Base-by-base conservation (phyloP, 2,797 vertebrate species). In the Podarcis lilfordi region DNA sequence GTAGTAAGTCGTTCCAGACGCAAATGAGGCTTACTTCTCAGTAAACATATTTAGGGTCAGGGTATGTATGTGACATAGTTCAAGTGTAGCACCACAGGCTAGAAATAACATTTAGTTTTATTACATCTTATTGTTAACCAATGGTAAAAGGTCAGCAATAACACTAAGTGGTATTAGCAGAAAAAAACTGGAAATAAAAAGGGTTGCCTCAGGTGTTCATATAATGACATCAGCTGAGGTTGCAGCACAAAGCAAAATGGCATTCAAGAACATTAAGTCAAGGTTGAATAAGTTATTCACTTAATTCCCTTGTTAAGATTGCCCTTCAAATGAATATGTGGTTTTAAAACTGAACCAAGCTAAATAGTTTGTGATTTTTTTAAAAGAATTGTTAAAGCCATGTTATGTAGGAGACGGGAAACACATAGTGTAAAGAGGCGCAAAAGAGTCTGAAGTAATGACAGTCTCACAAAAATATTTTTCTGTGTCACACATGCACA, bases 91-190 rank as follows among this genome's bases (percentile, higher is more conserved):
- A 85, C 88, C 78, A 81, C 15, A 64, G 66, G 79, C 86, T 77
- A 89, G 87, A 90, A 92, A 45, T 6, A 11, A 1, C 79, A 83
- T 61, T 84, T 86, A 64, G 43, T 93, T 90, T 91, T 90, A 92
- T 96, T 94, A 93, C 90, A 94, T 88, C 86, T 72, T 80, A 80
- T 91, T 86, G 32, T 83, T 35, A 88, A 76, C 86, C 8, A 66
- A 29, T 81, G 80, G 50, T 72, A 82, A 92, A 86, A 91, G 83
- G 75, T 88, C 82, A 61, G 66, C 69, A 81, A 71, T 90, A 76
- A 27, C 19, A 43, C 0, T 25, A 91, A 77, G 35, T 35, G 69
- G 8, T 69, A 79, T 75, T 86, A 64, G 15, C 0, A 6, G 55
- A 80, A 88, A 8, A 15, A 84, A 85, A 81, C 79, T 55, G 69